Percentiles rank a stretch among this genome's conserved stretches.
Conservation (phyloP, 2,888 invertebrate species). For the Anagyrus pseudococci region DNA sequence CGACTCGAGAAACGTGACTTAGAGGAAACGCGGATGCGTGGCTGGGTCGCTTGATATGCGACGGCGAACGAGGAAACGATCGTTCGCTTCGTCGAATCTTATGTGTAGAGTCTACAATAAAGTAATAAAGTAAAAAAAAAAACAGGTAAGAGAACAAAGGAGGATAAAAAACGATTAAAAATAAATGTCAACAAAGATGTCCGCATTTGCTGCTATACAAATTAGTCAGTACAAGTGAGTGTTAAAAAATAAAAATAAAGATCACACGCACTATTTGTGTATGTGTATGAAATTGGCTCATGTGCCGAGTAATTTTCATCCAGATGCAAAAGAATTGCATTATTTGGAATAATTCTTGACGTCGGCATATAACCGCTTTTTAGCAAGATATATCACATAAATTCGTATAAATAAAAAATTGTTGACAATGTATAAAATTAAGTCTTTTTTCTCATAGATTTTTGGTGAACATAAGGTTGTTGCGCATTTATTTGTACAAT, state of each 20-base stretch:
- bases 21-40: constrained; percentile 30
- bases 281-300: neutral
- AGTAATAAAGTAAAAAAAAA: constrained; percentile 33
- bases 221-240: constrained; percentile 26
- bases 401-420: neutral
- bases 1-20: constrained; percentile 35
- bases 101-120: constrained; percentile 33
- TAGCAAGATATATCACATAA: neutral
- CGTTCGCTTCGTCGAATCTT: constrained; percentile 11
- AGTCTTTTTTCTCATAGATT: neutral
- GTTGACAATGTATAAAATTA: neutral
- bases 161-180: constrained; percentile 18
- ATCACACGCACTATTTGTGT: neutral
- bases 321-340: neutral
- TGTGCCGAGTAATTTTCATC: constrained; percentile 6
- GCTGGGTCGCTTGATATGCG: constrained; percentile 31
- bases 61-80: constrained; percentile 20
- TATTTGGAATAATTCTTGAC: constrained; percentile 22
- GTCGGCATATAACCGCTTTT: neutral
- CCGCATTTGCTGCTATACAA: constrained; percentile 17
- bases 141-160: constrained; percentile 10
- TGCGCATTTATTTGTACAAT: neutral
- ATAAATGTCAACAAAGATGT: constrained; percentile 18
- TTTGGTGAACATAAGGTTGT: neutral
- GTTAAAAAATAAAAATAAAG: constrained; percentile 5